Evolutionary conservation across 2,113 vertebrate species (phyloP), one percentile per base, ranked within the genome.

Genomic region (Myrmecobius fasciatus): DNA sequence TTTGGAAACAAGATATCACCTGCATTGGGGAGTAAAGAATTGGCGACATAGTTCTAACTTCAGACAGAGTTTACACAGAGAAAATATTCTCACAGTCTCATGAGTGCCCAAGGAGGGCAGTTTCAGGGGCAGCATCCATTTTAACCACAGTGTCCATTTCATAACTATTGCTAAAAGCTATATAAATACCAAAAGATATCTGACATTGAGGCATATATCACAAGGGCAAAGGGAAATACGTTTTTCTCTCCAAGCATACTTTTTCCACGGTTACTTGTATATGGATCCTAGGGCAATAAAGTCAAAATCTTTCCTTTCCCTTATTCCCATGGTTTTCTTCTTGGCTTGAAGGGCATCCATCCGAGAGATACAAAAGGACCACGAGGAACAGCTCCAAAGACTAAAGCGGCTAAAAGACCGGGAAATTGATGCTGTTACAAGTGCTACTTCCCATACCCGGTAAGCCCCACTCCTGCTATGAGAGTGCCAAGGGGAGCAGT

Each of bases 351-450:
- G 99, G 96, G 98, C 96, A 8, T 99, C 99, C 11, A 98, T 99
- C 91, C 96, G 98, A 89, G 99, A 99, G 92, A 99, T 99, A 99
- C 99, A 98, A 98, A 99, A 97, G 94, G 99, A 99, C 96, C 98
- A 99, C 0, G 99, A 99, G 94, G 99, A 99, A 54, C 99, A 99
- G 97, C 96, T 99, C 26, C 98, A 98, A 96, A 97, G 98, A 43
- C 97, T 99, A 94, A 99, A 99, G 96, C 97, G 92, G 90, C 97
- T 99, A 91, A 99, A 99, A 96, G 99, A 99, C 0, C 99, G 99
- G 53, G 99, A 99, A 98, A 99, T 99, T 0, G 99, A 99, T 0
- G 99, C 99, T 0, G 99, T 99, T 89, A 99, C 99, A 95, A 99
- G 99, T 0, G 99, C 99, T 92, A 99, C 99, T 2, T 99, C 99